A percentile compares a stretch with the other conserved stretches of the same genome.
These are phyloP conservation scores for Nephrotoma flavescens DNA, from an alignment of 2,888 invertebrate species.

Conservation along the genomic window DNA sequence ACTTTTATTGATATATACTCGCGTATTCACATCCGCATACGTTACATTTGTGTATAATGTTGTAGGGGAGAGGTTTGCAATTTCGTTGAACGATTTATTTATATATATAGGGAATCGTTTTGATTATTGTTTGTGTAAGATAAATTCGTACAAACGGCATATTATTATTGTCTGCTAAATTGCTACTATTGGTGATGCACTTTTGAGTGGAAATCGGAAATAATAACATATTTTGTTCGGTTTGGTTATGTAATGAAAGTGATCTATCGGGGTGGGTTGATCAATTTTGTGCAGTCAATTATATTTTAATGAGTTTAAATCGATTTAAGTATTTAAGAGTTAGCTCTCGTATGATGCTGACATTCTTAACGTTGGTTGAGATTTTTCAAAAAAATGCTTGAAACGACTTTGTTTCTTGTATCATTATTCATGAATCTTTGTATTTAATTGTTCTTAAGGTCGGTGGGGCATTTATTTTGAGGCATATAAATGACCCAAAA, in stretches of 20 bases:
- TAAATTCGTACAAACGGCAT: not conserved
- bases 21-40: not conserved
- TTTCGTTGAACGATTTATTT: not conserved
- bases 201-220: not conserved
- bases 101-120: not conserved
- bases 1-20: not conserved
- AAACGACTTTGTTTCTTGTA: no score
- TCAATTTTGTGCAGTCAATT: not conserved
- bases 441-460: no score
- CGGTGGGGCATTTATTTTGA: no score
- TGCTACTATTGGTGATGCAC: not conserved
- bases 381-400: no score
- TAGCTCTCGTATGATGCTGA: no score
- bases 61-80: not conserved
- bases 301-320: not conserved
- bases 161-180: not conserved
- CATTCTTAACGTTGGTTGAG: no score
- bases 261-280: not conserved
- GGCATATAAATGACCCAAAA: no score
- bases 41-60: not conserved
- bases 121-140: not conserved
- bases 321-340: not conserved
- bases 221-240: not conserved
- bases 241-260: not conserved
- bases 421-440: no score